Percentiles rank a stretch among this genome's conserved stretches.
Conservation (phyloP, 2,797 vertebrate species). For the Vespertilio murinus region DNA sequence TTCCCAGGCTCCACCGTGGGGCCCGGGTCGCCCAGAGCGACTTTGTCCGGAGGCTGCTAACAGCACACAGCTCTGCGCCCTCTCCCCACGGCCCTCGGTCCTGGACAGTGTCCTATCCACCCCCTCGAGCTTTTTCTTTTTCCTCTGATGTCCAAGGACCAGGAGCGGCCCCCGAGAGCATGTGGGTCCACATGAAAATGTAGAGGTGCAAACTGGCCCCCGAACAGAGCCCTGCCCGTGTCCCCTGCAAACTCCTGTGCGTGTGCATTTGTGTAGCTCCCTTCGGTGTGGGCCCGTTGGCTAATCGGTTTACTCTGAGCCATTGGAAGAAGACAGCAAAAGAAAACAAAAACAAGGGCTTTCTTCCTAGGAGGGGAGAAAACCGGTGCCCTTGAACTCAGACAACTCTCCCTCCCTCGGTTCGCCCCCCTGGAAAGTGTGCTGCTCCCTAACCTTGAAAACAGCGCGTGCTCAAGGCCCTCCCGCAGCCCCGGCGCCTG, state of each 20-base stretch:
- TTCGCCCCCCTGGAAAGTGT: not conserved
- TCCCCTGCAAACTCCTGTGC: not conserved
- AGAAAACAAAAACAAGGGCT: not conserved
- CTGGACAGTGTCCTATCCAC: not conserved
- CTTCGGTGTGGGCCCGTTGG: not conserved
- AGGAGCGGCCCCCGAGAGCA: not conserved
- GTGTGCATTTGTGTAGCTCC: not conserved
- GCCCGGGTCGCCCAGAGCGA: not conserved
- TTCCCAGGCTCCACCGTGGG: not conserved
- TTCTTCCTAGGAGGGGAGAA: not conserved
- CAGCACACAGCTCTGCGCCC: not conserved
- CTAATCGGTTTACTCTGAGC: not conserved
- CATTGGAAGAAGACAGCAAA: constrained; percentile 28
- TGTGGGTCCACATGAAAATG: not conserved
- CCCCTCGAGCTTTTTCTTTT: rapidly evolving
- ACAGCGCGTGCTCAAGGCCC: not conserved
- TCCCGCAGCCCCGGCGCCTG: not conserved
- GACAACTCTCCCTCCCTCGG: not conserved
- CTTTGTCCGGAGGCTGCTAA: not conserved
- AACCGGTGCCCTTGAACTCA: not conserved
- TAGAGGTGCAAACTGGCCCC: not conserved
- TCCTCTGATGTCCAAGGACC: not conserved
- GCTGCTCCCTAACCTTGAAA: constrained; percentile 20
- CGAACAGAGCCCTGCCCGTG: not conserved
- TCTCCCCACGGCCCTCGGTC: rapidly evolving